Evolutionary conservation across 2,797 vertebrate species (phyloP).

Genomic region (Sphaeramia orbicularis): DNA sequence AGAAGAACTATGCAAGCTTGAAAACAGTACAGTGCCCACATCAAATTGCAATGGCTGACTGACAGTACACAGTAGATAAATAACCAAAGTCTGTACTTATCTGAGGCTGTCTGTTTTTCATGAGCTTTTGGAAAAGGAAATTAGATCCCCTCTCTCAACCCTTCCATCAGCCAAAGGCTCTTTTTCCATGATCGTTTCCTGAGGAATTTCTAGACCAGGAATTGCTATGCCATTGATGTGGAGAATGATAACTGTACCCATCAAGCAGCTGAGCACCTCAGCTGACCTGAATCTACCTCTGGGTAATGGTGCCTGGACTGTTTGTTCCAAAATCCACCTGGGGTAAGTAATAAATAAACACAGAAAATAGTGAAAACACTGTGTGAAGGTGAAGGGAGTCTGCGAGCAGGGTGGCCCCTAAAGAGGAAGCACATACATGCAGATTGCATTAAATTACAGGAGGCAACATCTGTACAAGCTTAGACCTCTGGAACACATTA

Average conservation of each 20-base stretch:
- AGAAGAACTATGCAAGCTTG: conserved; percentile 46
- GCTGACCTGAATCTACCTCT: conserved; percentile 38
- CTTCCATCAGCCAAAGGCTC: conserved; percentile 66
- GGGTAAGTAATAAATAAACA: conserved; percentile 28
- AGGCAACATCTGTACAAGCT: conserved; percentile 78
- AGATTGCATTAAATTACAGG: conserved; percentile 79
- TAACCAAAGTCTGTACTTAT: conserved; percentile 77
- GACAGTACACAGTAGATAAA: conserved; percentile 76
- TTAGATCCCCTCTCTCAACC: conserved; percentile 72
- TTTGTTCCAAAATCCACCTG: conserved; percentile 17
- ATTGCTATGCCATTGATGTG: conserved; percentile 50
- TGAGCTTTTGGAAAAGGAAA: conserved; percentile 84
- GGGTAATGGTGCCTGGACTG: too few relatives aligned
- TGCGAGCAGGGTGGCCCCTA: conserved; percentile 67
- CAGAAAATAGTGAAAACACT: conserved; percentile 15
- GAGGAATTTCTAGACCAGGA: conserved; percentile 68
- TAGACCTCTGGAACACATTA: conserved; percentile 76
- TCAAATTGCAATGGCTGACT: conserved; percentile 41
- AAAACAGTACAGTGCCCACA: conserved; percentile 49
- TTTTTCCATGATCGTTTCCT: conserved; percentile 71
- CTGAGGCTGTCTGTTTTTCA: conserved; percentile 83
- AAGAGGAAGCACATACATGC: conserved; percentile 73
- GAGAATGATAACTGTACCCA: conserved; percentile 65
- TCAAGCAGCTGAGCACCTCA: conserved; percentile 51
- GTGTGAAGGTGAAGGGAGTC: conserved; percentile 40